A percentile compares a stretch with the other conserved stretches of the same genome.
These are phyloP conservation scores for Maniola jurtina DNA, from an alignment of 1,140 invertebrate species.

Conservation along the genomic window DNA sequence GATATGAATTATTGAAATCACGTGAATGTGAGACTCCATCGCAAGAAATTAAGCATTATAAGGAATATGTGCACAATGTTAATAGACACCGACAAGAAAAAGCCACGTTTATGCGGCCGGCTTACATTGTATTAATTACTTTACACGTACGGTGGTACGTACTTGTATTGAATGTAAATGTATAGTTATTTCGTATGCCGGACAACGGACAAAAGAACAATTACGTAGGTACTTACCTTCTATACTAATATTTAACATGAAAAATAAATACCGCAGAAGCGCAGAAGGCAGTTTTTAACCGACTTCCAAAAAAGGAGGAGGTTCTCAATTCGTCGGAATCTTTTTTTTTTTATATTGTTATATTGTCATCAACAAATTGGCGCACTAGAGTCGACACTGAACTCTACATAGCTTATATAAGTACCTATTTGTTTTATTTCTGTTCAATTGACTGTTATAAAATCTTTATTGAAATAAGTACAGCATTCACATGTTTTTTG, in stretches of 20 bases:
- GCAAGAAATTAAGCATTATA: slow-evolving; percentile 26
- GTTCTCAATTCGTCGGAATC: too few relatives aligned
- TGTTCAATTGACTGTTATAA: background rate
- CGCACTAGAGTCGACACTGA: background rate
- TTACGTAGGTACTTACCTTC: background rate
- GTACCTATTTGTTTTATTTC: too few relatives aligned
- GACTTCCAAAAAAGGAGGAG: too few relatives aligned
- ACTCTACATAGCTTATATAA: background rate
- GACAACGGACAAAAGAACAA: slow-evolving; percentile 2
- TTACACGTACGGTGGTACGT: slow-evolving; percentile 4
- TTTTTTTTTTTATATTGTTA: too few relatives aligned
- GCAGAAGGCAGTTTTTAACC: too few relatives aligned
- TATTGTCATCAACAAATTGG: background rate
- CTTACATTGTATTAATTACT: slow-evolving; percentile 6
- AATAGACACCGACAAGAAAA: slow-evolving; percentile 27
- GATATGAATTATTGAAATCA: slow-evolving; percentile 71
- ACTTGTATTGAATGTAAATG: slow-evolving; percentile 12
- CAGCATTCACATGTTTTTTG: background rate
- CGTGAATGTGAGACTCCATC: slow-evolving; percentile 38
- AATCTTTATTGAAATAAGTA: background rate
- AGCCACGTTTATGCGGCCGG: background rate
- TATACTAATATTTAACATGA: background rate
- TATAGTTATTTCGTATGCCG: background rate
- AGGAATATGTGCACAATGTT: slow-evolving; percentile 29
- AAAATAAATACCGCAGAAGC: background rate